Evolutionary conservation across 1,140 invertebrate genomes (phyloP).

Genomic region (Lucilia cuprina): DNA sequence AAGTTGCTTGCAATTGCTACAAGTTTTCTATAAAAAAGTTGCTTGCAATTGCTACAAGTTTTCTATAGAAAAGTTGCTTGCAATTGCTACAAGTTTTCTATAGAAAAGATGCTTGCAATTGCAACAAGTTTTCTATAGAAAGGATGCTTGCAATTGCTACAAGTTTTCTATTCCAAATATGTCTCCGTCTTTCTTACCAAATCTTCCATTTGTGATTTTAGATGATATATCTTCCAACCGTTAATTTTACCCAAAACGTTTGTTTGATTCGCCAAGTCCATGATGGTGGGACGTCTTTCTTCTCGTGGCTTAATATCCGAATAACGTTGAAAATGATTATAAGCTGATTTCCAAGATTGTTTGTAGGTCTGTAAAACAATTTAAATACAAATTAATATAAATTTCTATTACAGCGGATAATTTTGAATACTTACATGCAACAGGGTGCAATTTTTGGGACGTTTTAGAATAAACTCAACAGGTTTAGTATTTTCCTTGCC

Average conservation of each 20-base stretch:
- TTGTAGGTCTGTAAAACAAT: slow-evolving; percentile 53
- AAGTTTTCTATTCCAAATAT: no score
- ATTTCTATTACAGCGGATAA: not conserved
- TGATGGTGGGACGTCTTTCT: slow-evolving; percentile 81
- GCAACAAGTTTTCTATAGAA: no score
- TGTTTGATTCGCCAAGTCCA: slow-evolving; percentile 88
- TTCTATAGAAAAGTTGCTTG: no score
- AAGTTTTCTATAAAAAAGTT: no score
- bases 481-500: slow-evolving; percentile 61
- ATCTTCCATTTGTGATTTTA: slow-evolving; percentile 91
- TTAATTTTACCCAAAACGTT: slow-evolving; percentile 88
- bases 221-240: slow-evolving; percentile 94
- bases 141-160: no score
- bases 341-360: slow-evolving; percentile 68
- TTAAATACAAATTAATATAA: not conserved
- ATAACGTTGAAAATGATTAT: slow-evolving; percentile 85
- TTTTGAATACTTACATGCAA: slow-evolving; percentile 50
- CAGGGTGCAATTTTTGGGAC: slow-evolving; percentile 56
- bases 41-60: no score
- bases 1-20: no score
- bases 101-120: no score
- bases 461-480: slow-evolving; percentile 54
- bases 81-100: no score
- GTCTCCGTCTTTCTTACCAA: slow-evolving; percentile 68
- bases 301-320: slow-evolving; percentile 88